Percentiles rank a stretch among this genome's conserved stretches.
phyloP scores from a whole-genome alignment of 2,113 vertebrate genomes.

The Tor tambroides region DNA sequence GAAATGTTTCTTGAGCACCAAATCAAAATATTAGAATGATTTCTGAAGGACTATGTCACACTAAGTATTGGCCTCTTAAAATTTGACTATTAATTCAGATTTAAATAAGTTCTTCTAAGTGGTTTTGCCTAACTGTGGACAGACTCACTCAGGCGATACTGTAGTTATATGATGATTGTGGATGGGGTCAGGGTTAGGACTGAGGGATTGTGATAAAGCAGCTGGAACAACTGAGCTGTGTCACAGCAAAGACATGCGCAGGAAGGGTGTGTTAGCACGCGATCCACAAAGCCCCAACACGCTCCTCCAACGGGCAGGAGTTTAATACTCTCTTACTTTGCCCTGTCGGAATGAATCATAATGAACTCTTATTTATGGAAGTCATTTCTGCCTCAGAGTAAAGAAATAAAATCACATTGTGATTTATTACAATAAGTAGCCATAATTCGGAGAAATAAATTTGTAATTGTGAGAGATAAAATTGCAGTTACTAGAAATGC shows the following conservation, averaged over 20 bases:
- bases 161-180: neutral
- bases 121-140: too few species aligned
- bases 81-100: neutral
- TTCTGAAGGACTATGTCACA: too few species aligned
- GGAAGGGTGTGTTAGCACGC: conserved; percentile 36
- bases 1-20: too few species aligned
- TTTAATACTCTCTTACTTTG: neutral
- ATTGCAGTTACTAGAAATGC: too few species aligned
- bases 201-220: conserved; percentile 39
- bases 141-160: neutral
- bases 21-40: too few species aligned
- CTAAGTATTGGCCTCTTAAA: too few species aligned
- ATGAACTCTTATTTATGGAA: neutral
- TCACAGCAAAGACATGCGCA: conserved; percentile 50
- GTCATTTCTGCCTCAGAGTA: neutral
- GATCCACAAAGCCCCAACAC: conserved; percentile 41
- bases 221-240: conserved; percentile 39
- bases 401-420: neutral
- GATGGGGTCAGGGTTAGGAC: conserved; percentile 10
- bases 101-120: too few species aligned
- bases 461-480: too few species aligned
- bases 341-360: neutral
- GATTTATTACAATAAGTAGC: neutral
- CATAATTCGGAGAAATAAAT: neutral
- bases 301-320: conserved; percentile 1